Percentiles rank a stretch among this genome's conserved stretches.
phyloP scores from a whole-genome alignment of 2,797 vertebrate genomes.

The Gobio occitaniae region DNA sequence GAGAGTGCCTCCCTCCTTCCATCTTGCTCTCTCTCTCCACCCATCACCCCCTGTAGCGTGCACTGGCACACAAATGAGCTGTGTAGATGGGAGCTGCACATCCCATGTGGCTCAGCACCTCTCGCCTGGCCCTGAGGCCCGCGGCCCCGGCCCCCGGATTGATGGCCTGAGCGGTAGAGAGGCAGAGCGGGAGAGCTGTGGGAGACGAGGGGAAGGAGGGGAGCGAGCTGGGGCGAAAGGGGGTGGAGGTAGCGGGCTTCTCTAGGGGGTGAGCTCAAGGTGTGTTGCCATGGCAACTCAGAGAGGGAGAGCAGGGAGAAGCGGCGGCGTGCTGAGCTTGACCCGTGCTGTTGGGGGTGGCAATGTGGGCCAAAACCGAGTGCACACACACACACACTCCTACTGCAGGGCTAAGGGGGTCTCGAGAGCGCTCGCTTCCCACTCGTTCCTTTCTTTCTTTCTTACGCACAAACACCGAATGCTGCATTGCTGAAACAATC shows the following conservation, averaged over 20 bases:
- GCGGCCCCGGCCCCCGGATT: constrained; percentile 78
- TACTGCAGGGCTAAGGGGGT: constrained; percentile 82
- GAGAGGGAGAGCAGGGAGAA: constrained; percentile 84
- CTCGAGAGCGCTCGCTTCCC: constrained; percentile 77
- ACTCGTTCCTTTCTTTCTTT: constrained; percentile 73
- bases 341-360: constrained; percentile 84
- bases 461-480: constrained; percentile 69
- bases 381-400: constrained; percentile 64
- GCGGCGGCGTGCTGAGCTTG: constrained; percentile 91
- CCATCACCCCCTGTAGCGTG: constrained; percentile 66
- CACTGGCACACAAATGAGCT: constrained; percentile 80
- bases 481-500: constrained; percentile 77
- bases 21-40: constrained; percentile 52
- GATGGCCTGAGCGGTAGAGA: constrained; percentile 79
- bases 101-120: constrained; percentile 70
- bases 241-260: constrained; percentile 84
- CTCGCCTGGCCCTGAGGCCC: constrained; percentile 70
- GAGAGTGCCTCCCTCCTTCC: constrained; percentile 46
- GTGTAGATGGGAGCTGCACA: constrained; percentile 67
- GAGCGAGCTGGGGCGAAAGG: constrained; percentile 79
- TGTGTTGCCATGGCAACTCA: constrained; percentile 95
- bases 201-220: constrained; percentile 65
- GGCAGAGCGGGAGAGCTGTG: constrained; percentile 67
- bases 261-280: constrained; percentile 91
- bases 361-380: constrained; percentile 76